Conservation (phyloP, 2,797 vertebrate genomes). For the Neostethus bicornis region DNA sequence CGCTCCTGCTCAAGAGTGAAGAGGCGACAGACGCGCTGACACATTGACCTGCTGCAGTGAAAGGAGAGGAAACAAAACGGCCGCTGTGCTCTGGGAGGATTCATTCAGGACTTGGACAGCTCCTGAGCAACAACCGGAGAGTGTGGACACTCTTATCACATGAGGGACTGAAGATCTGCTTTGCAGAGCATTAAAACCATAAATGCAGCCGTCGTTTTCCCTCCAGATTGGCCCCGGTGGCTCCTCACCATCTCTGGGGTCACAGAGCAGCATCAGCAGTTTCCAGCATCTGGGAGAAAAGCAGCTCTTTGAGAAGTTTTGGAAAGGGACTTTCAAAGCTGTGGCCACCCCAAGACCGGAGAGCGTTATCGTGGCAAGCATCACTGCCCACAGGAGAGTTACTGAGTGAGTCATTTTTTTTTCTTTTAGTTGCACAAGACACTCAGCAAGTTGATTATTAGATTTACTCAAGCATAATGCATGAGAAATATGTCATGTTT, state of each 20-base stretch:
- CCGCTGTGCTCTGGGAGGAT: conserved; percentile 10
- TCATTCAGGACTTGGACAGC: conserved; percentile 83
- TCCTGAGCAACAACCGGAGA: conserved; percentile 53
- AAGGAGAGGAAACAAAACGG: conserved; percentile 29
- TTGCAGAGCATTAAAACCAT: conserved; percentile 9
- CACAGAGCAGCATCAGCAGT: conserved; percentile 65
- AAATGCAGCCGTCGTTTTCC: conserved; percentile 61
- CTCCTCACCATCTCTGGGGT: conserved; percentile 50
- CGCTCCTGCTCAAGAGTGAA: conserved; percentile 30
- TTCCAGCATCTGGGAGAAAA: conserved; percentile 87
- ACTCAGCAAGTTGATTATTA: background rate
- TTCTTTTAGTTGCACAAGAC: background rate
- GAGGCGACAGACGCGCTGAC: conserved; percentile 58
- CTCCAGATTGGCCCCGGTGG: conserved; percentile 66
- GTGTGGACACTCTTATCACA: background rate
- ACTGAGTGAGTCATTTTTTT: conserved; percentile 79
- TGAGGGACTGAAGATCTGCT: conserved; percentile 12
- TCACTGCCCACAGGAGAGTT: conserved; percentile 87
- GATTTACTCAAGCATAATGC: too few species aligned
- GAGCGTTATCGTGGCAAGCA: conserved; percentile 94
- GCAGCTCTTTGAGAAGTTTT: conserved; percentile 99
- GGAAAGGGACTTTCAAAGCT: conserved; percentile 95
- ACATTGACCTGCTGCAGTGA: conserved; percentile 58
- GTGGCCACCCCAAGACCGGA: conserved; percentile 92
- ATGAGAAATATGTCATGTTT: too few species aligned